Evolutionary conservation across 1,140 invertebrate species (phyloP), one percentile per base, ranked within the genome.

Genomic region (Bombus waltoni): DNA sequence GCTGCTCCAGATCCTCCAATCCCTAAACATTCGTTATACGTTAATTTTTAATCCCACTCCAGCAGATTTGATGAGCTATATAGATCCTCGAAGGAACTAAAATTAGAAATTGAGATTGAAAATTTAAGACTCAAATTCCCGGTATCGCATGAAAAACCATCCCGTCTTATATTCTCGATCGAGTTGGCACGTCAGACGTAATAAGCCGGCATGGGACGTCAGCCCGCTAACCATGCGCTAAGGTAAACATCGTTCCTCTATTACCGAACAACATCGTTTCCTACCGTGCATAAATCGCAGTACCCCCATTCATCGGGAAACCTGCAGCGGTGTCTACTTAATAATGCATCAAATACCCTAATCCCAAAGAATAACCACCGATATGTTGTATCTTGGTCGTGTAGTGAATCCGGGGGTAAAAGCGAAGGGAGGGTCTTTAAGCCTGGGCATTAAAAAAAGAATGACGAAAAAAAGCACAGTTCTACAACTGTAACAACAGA

Each of bases 401-500:
- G n/a, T 28, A 22, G 11, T 10, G 73, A 74, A 81, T 73, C 80
- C 22, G 32, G 44, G n/a, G 77, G 66, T 32, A 18, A 28, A 66
- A 44, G 44, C 25, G 40, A 83, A 65, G 38, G 74, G 81, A 74
- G 84, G 79, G 80, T 78, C 81, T 35, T 86, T 91, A 87, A 90
- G 83, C 87, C 78, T 40, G 83, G 87, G 86, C 73, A 74, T 79
- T 84, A 74, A 91, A 73, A 44, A 79, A 86, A 62, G 68, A 75
- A 57, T 32, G 81, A 82, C 66, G 28, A 57, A 80, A 59, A 25
- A 57, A 57, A 82, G 62, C 53, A 40, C 80, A 75, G 74, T 65
- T 70, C 79, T 88, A 92, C 93, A 93, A 92, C 93, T 94, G 93
- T 94, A 94, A 94, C 93, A 94, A 94, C 93, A 94, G 35, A 38